Evolutionary conservation across 2,888 invertebrate genomes (phyloP).

Genomic region (Epistrophella euchroma): DNA sequence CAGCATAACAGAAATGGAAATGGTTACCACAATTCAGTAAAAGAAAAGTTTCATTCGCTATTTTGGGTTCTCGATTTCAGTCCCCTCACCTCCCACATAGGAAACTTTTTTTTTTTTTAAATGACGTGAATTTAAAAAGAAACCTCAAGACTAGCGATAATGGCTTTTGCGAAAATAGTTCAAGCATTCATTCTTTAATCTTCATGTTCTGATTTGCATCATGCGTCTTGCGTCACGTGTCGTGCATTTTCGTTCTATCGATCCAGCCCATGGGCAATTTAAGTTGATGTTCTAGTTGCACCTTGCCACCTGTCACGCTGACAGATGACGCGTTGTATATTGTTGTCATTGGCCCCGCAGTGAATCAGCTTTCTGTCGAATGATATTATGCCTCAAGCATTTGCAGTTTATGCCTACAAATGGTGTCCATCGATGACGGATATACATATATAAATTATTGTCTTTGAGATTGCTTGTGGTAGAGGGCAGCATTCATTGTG

Average conservation of each 20-base stretch:
- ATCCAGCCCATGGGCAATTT: background rate
- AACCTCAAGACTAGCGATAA: slow-evolving; percentile 12
- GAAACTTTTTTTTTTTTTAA: background rate
- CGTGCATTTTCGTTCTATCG: background rate
- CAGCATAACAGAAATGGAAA: slow-evolving; percentile 22
- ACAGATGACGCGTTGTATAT: background rate
- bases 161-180: slow-evolving; percentile 24
- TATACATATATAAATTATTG: slow-evolving; percentile 47
- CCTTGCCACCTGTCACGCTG: slow-evolving; percentile 32
- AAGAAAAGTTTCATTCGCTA: slow-evolving; percentile 31
- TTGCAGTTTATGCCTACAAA: background rate
- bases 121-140: slow-evolving; percentile 10
- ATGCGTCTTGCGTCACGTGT: background rate
- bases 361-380: slow-evolving; percentile 13
- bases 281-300: slow-evolving; percentile 14
- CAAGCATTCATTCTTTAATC: slow-evolving; percentile 23
- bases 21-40: slow-evolving; percentile 28
- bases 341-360: slow-evolving; percentile 21
- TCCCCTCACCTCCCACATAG: background rate
- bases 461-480: slow-evolving; percentile 5
- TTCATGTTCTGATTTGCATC: background rate
- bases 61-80: background rate
- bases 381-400: background rate
- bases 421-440: background rate
- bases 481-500: slow-evolving; percentile 18